A percentile compares a stretch with the other conserved stretches of the same genome.
Evolutionary conservation across 2,113 vertebrate species (phyloP).

Genomic region (Aplodontia rufa): DNA sequence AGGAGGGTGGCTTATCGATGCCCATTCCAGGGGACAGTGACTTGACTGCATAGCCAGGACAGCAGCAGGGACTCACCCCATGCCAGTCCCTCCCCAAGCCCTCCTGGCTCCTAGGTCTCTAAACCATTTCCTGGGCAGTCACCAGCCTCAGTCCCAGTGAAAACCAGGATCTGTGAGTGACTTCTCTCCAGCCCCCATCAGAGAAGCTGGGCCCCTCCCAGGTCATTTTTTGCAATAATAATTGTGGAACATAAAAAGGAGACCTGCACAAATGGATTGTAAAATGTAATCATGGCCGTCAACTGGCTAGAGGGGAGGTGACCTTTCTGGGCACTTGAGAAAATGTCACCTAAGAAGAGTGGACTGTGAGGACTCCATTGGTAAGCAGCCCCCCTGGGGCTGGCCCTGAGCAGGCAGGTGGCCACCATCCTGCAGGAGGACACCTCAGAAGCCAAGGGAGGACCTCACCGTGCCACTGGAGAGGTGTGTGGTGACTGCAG

Average conservation of each 20-base stretch:
- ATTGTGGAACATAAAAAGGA: conserved; percentile 41
- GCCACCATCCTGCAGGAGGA: background rate
- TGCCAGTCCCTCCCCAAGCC: accelerated
- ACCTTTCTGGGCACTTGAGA: conserved; percentile 57
- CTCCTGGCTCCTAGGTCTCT: accelerated
- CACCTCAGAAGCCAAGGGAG: too few species aligned
- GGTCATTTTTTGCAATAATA: conserved; percentile 35
- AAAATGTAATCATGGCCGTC: conserved; percentile 43
- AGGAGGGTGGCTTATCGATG: too few species aligned
- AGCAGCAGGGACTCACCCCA: background rate
- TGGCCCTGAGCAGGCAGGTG: background rate
- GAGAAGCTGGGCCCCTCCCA: background rate
- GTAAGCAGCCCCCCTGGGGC: background rate
- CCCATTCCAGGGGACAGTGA: background rate
- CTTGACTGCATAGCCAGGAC: background rate
- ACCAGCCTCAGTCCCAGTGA: accelerated
- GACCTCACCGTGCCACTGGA: background rate
- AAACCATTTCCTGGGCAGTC: accelerated
- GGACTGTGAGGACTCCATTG: accelerated
- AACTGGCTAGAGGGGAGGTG: conserved; percentile 23
- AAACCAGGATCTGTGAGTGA: accelerated
- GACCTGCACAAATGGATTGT: conserved; percentile 52
- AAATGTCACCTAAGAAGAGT: conserved; percentile 44
- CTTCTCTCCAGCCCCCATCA: accelerated
- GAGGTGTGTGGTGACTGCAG: background rate